Base-by-base conservation (phyloP, 2,797 vertebrate species). In the Dryobates pubescens region DNA sequence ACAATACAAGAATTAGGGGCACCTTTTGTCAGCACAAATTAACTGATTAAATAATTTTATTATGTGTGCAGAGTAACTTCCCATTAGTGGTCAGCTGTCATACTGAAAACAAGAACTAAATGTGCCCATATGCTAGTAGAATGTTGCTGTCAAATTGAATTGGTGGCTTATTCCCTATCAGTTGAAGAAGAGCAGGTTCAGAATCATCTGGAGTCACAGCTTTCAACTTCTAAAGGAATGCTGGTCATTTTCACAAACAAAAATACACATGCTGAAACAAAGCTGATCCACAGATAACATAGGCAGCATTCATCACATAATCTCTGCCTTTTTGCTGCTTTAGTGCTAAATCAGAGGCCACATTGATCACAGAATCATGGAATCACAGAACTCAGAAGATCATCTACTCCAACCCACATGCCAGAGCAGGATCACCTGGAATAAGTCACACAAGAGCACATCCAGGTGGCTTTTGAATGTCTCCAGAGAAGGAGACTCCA, bases 1-100 rank as follows among this genome's bases (percentile, higher is more conserved):
- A 56, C 41, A 86, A 17, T 32, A 36, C 61, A 91, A 57, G 38
- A 74, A 64, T 86, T 71, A 71, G 9, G 14, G 58, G 13, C n/a
- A 68, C 20, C 38, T 78, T 91, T 67, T 86, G 58, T 71, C 56
- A 81, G 34, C 59, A 67, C 14, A 54, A 88, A 85, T 93, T 61
- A 74, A 70, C 17, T 23, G 10, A 43, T 84, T 19, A 76, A 64
- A 62, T 92, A 17, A 53, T n/a, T 88, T 86, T 82, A 24, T 11
- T 68, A 13, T 68, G 16, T 56, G 22, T 2, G 2, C 64, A 80
- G 53, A n/a, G 26, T 65, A 23, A 74, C 49, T 90, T 82, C 64
- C 38, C 23, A 91, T 90, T 56, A 64, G 32, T 34, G 36, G 41
- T 87, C 34, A 80, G 16, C 23, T 75, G 38, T 69, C 3, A 1